These are phyloP conservation scores for Rhimphoctona megacephalus DNA, from an alignment of 2,888 invertebrate species.

Conservation along the genomic window DNA sequence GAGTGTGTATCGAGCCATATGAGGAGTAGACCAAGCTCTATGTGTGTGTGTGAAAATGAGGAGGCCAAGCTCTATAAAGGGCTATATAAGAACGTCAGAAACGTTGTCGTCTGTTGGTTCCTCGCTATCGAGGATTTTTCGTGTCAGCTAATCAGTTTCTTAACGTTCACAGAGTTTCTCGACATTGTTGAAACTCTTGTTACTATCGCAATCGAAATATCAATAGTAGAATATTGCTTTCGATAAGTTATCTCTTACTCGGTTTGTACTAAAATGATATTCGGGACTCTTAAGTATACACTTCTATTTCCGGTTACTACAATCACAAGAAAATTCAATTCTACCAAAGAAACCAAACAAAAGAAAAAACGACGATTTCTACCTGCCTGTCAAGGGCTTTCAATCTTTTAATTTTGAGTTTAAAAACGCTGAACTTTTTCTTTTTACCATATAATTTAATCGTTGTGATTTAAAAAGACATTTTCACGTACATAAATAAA, in stretches of 20 bases:
- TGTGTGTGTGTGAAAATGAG: no score
- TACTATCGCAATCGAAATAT: constrained; percentile 33
- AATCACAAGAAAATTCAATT: neutral
- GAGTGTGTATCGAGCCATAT: constrained; percentile 42
- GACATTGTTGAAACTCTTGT: constrained; percentile 27
- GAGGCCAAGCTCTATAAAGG: constrained; percentile 32
- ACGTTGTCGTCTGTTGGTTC: constrained; percentile 34
- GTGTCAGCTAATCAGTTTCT: constrained; percentile 38
- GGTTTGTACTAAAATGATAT: constrained; percentile 35
- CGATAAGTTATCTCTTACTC: constrained; percentile 40
- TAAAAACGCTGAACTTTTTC: no score
- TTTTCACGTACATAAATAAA: neutral
- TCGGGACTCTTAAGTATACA: neutral
- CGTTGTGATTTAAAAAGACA: neutral
- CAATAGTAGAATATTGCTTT: constrained; percentile 35
- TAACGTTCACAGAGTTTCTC: constrained; percentile 23
- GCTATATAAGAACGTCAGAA: constrained; percentile 49
- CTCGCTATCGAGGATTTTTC: constrained; percentile 38
- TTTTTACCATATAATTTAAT: no score
- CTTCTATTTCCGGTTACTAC: constrained; percentile 16
- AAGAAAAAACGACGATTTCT: neutral
- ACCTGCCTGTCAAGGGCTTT: neutral
- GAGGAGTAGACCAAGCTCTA: neutral
- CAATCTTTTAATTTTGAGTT: neutral
- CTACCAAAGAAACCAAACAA: neutral